Percentiles rank a stretch among this genome's conserved stretches.
phyloP scores from a whole-genome alignment of 2,888 invertebrate genomes.

The Zygaena filipendulae region DNA sequence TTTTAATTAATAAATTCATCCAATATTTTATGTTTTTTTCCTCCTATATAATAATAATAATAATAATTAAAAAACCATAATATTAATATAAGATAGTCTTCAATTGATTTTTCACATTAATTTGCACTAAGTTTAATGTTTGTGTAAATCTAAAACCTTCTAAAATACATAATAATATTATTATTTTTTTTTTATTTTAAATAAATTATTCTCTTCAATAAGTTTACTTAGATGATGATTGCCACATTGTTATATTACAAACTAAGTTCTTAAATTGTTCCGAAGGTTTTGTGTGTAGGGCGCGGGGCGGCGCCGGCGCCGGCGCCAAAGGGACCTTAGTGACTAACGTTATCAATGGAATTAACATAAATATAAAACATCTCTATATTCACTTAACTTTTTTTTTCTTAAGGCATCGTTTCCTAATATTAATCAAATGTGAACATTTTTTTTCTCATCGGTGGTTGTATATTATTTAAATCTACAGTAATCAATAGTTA shows the following conservation, averaged over 20 bases:
- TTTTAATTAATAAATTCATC: slow-evolving; percentile 69
- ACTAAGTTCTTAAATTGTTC: slow-evolving; percentile 66
- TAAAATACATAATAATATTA: slow-evolving; percentile 67
- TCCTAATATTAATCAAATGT: slow-evolving; percentile 62
- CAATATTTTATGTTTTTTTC: slow-evolving; percentile 64
- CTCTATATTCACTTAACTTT: slow-evolving; percentile 62
- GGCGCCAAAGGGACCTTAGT: slow-evolving; percentile 41
- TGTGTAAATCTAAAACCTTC: slow-evolving; percentile 69
- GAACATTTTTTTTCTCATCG: slow-evolving; percentile 50
- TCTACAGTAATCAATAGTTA: slow-evolving; percentile 50
- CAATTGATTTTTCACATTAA: slow-evolving; percentile 66
- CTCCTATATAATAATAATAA: slow-evolving; percentile 64
- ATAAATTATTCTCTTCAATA: slow-evolving; percentile 67
- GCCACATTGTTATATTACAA: slow-evolving; percentile 62
- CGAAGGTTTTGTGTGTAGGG: slow-evolving; percentile 49
- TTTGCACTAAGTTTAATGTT: slow-evolving; percentile 68
- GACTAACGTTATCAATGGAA: slow-evolving; percentile 55
- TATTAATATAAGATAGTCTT: too few species aligned
- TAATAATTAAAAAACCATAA: slow-evolving; percentile 66
- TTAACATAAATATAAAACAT: slow-evolving; percentile 62
- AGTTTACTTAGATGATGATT: slow-evolving; percentile 62
- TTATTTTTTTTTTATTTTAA: slow-evolving; percentile 57
- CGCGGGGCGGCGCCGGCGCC: slow-evolving; percentile 38
- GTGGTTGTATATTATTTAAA: slow-evolving; percentile 53
- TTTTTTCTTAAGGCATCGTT: slow-evolving; percentile 61